These are phyloP conservation scores for Agriotes lineatus DNA, from an alignment of 2,888 invertebrate genomes.

Conservation along the genomic window DNA sequence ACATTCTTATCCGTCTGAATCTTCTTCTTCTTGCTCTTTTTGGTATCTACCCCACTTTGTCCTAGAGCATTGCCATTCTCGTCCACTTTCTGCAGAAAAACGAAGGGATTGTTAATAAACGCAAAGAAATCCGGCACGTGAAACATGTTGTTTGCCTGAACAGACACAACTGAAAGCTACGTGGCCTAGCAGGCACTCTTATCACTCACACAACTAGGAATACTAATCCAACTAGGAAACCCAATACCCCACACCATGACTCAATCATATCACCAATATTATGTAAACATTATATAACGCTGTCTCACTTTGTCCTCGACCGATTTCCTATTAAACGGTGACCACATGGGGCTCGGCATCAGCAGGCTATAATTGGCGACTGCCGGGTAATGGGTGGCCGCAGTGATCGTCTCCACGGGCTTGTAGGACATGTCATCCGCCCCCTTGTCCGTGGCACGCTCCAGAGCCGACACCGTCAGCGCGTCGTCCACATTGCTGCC, in stretches of 20 bases:
- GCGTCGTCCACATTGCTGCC: slow-evolving; percentile 44
- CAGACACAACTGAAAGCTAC: background rate
- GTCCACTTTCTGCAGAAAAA: slow-evolving; percentile 74
- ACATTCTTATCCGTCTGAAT: slow-evolving; percentile 67
- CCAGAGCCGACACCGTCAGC: slow-evolving; percentile 54
- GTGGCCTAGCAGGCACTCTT: too few relatives aligned
- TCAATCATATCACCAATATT: background rate
- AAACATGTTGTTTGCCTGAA: background rate
- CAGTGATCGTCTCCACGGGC: slow-evolving; percentile 37
- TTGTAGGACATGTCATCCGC: slow-evolving; percentile 49
- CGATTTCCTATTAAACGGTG: slow-evolving; percentile 32
- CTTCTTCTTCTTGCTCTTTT: slow-evolving; percentile 73
- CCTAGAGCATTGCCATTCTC: slow-evolving; percentile 84
- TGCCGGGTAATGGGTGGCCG: slow-evolving; percentile 68
- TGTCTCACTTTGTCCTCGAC: slow-evolving; percentile 38
- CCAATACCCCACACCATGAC: background rate
- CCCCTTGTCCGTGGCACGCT: slow-evolving; percentile 37
- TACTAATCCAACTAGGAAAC: background rate
- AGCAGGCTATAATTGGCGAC: slow-evolving; percentile 55
- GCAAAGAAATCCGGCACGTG: background rate
- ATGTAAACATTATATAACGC: too few relatives aligned
- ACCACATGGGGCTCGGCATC: slow-evolving; percentile 33
- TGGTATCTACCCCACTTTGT: slow-evolving; percentile 66
- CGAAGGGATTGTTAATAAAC: background rate
- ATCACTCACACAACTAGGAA: background rate